These are phyloP conservation scores for Struthidea cinerea DNA, from an alignment of 2,113 vertebrate species.

Conservation along the genomic window DNA sequence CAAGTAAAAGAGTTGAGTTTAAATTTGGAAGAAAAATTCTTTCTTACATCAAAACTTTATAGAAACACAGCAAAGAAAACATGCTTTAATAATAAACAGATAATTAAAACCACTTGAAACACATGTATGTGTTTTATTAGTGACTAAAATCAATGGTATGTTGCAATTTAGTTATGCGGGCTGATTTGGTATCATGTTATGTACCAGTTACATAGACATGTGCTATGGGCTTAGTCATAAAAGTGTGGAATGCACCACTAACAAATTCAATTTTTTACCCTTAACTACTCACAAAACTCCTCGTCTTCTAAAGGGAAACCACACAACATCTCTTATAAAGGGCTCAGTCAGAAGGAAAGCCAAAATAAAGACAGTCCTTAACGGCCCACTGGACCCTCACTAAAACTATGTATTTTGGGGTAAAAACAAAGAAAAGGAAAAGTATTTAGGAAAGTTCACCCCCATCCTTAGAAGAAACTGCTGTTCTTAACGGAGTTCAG, in stretches of 20 bases:
- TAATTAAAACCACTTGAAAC: constrained; percentile 63
- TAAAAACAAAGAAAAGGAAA: constrained; percentile 10
- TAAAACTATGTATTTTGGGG: not conserved
- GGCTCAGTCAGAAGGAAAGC: constrained; percentile 37
- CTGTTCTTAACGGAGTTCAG: not conserved
- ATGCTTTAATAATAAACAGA: constrained; percentile 50
- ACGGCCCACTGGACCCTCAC: constrained; percentile 22
- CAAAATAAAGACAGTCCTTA: constrained; percentile 55
- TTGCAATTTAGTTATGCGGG: constrained; percentile 54
- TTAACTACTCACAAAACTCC: constrained; percentile 34
- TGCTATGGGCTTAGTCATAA: constrained; percentile 51
- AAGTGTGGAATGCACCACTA: constrained; percentile 57
- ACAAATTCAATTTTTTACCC: constrained; percentile 56
- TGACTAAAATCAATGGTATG: constrained; percentile 59
- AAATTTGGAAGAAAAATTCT: constrained; percentile 34
- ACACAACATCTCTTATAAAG: constrained; percentile 14
- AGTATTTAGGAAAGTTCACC: not conserved
- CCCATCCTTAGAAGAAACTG: not conserved
- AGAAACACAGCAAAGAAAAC: constrained; percentile 28
- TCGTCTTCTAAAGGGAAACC: constrained; percentile 35
- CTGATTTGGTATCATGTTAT: constrained; percentile 60
- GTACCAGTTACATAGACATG: constrained; percentile 59
- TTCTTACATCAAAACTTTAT: constrained; percentile 27
- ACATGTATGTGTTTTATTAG: constrained; percentile 57
- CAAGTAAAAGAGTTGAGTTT: not conserved